phyloP scores from a whole-genome alignment of 1,140 invertebrate genomes.

The Chironomus striatipennis region DNA sequence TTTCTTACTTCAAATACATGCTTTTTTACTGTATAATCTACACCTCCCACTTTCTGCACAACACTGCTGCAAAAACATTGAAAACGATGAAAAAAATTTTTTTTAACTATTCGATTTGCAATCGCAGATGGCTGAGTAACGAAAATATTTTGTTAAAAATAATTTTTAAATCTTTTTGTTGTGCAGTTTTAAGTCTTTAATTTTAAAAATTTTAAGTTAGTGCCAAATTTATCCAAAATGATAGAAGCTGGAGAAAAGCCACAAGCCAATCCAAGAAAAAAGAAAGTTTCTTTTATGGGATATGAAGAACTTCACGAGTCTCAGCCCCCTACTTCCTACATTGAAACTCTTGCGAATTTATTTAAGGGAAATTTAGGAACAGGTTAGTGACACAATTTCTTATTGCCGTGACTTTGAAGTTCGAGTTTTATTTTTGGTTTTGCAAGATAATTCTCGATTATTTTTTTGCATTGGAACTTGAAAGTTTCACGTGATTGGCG shows the following conservation, averaged over 20 bases:
- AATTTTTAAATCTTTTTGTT: background rate
- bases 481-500: too few relatives aligned
- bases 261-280: background rate
- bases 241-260: background rate
- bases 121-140: background rate
- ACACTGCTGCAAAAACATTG: background rate
- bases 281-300: background rate
- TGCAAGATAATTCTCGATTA: too few relatives aligned
- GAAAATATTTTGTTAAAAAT: background rate
- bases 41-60: background rate
- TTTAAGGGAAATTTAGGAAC: constrained; percentile 69
- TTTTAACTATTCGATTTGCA: background rate
- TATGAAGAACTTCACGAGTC: background rate
- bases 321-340: constrained; percentile 37
- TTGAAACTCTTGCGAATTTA: constrained; percentile 62
- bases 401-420: background rate
- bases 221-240: background rate
- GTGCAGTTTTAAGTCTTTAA: background rate
- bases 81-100: background rate
- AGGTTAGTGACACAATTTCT: background rate
- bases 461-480: too few relatives aligned
- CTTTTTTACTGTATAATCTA: too few relatives aligned
- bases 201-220: background rate
- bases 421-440: too few relatives aligned
- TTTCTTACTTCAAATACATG: too few relatives aligned